Evolutionary conservation across 2,113 vertebrate species (phyloP).

Genomic region (Mastomys coucha): DNA sequence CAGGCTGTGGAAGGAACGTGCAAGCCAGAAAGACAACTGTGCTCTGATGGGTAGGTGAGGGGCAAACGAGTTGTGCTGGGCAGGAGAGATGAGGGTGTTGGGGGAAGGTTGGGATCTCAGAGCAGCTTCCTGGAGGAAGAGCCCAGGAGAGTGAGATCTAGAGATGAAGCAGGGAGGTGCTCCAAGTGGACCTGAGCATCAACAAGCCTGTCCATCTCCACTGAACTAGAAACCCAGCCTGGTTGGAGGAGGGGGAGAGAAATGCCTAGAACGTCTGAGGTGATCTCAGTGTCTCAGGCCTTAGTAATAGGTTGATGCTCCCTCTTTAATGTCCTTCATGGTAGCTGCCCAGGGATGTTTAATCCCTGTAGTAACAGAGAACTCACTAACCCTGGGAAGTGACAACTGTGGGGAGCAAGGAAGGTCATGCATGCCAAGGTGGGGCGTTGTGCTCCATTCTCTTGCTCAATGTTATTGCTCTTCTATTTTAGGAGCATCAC

Average conservation of each 20-base stretch:
- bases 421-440: background rate
- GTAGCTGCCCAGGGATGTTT: background rate
- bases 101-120: too few relatives aligned
- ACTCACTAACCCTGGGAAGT: background rate
- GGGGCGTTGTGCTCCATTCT: background rate
- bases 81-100: too few relatives aligned
- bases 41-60: background rate
- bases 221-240: background rate
- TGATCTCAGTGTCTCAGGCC: background rate
- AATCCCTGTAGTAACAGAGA: background rate
- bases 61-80: too few relatives aligned
- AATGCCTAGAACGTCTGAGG: accelerated
- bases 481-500: constrained; percentile 8
- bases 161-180: background rate
- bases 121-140: background rate
- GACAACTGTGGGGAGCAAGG: background rate
- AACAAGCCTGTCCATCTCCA: background rate
- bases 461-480: too few relatives aligned
- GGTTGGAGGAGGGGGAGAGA: background rate
- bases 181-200: background rate
- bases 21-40: background rate
- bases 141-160: background rate
- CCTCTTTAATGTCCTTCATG: background rate
- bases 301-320: background rate
- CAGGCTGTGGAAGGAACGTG: background rate